A percentile compares a stretch with the other conserved stretches of the same genome.
These are phyloP conservation scores for Aporophyla lueneburgensis DNA, from an alignment of 2,888 invertebrate genomes.

Conservation along the genomic window DNA sequence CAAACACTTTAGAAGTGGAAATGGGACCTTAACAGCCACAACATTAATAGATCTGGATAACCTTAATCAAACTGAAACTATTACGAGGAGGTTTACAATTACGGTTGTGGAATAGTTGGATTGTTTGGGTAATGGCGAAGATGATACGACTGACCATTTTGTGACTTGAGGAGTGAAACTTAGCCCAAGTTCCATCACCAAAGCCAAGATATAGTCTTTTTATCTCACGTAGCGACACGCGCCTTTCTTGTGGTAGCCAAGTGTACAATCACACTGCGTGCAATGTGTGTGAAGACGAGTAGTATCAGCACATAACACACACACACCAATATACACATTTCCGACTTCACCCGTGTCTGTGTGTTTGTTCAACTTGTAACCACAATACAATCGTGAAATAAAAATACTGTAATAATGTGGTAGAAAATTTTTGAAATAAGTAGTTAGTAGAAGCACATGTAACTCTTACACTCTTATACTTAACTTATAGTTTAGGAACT, in stretches of 20 bases:
- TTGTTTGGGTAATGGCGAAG: conserved; percentile 7
- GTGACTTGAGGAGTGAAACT: conserved; percentile 12
- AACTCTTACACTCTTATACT: background rate
- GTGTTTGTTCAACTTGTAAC: background rate
- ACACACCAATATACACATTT: background rate
- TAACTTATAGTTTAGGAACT: background rate
- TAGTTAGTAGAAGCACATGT: background rate
- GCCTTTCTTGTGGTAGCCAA: background rate
- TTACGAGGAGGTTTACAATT: conserved; percentile 42
- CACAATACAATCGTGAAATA: background rate
- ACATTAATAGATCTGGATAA: conserved; percentile 48
- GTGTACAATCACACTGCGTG: background rate
- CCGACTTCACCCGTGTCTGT: background rate
- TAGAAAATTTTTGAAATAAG: background rate
- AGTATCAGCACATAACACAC: background rate
- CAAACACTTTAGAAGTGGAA: conserved; percentile 46
- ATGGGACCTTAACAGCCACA: conserved; percentile 33
- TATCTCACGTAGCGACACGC: background rate
- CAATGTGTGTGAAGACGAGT: too few species aligned
- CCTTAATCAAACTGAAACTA: conserved; percentile 58
- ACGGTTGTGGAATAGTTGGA: conserved; percentile 18
- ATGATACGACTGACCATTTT: conserved; percentile 36
- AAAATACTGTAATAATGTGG: background rate
- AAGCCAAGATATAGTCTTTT: background rate
- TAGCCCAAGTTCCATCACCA: conserved; percentile 7